These are phyloP conservation scores for Rhingia campestris DNA, from an alignment of 2,888 invertebrate genomes.

Conservation along the genomic window DNA sequence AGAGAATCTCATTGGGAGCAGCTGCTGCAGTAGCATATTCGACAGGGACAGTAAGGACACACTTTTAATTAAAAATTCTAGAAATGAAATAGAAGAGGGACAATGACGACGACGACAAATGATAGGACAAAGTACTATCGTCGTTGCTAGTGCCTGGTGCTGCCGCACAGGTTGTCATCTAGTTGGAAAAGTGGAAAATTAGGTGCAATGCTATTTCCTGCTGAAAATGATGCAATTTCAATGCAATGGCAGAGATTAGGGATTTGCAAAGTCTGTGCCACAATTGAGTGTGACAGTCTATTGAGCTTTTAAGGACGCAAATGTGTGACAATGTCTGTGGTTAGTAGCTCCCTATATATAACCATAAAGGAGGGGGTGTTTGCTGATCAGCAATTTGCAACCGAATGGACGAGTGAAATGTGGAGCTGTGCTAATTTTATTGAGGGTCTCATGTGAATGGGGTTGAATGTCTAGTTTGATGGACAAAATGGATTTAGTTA, in stretches of 20 bases:
- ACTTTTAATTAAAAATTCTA: slow-evolving; percentile 66
- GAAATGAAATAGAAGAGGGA: not conserved
- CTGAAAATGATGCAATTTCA: slow-evolving; percentile 64
- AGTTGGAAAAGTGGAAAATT: slow-evolving; percentile 58
- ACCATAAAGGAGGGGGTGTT: not conserved
- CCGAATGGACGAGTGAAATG: slow-evolving; percentile 27
- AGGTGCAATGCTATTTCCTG: slow-evolving; percentile 68
- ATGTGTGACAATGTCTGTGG: slow-evolving; percentile 30
- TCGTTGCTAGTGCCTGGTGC: not conserved
- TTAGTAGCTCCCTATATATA: not conserved
- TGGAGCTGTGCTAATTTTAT: slow-evolving; percentile 51
- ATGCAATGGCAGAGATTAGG: slow-evolving; percentile 61
- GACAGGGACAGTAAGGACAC: slow-evolving; percentile 17
- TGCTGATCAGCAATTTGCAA: slow-evolving; percentile 17
- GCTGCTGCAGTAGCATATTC: slow-evolving; percentile 16
- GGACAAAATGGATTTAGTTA: not conserved
- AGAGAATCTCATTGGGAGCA: slow-evolving; percentile 31
- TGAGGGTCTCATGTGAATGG: slow-evolving; percentile 6
- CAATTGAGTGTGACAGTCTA: slow-evolving; percentile 43
- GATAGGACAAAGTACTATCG: not conserved
- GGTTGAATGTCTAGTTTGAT: slow-evolving; percentile 21
- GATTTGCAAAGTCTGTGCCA: slow-evolving; percentile 26
- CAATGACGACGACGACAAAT: not conserved
- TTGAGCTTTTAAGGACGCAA: slow-evolving; percentile 32
- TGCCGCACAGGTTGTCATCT: slow-evolving; percentile 27